Evolutionary conservation across 2,888 invertebrate species (phyloP).

Genomic region (Cactoblastis cactorum): DNA sequence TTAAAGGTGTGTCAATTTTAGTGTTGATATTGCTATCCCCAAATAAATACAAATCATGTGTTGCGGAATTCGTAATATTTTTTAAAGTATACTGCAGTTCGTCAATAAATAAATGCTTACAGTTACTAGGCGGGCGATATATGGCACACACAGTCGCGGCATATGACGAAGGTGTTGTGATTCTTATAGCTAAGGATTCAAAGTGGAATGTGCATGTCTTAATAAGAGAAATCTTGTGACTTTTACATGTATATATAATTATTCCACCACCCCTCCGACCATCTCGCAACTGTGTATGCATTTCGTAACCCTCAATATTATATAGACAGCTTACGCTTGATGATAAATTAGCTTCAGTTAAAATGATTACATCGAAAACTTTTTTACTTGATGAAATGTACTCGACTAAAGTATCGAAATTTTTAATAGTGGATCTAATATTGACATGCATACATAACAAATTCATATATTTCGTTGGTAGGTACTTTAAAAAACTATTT

Average conservation of each 20-base stretch:
- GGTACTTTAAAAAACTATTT: background rate
- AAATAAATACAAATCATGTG: too few relatives aligned
- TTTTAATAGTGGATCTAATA: background rate
- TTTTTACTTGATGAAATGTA: background rate
- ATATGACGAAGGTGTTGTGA: background rate
- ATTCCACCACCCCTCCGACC: background rate
- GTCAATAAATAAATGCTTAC: slow-evolving; percentile 2
- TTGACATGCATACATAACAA: background rate
- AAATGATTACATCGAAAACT: background rate
- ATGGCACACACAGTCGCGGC: slow-evolving; percentile 1
- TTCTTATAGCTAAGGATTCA: too few relatives aligned
- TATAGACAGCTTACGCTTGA: background rate
- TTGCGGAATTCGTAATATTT: too few relatives aligned
- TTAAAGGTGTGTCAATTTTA: background rate
- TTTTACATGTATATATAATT: background rate
- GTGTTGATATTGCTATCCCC: background rate
- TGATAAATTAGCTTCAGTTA: background rate
- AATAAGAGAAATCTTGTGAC: background rate
- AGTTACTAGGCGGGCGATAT: background rate
- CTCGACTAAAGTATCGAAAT: background rate
- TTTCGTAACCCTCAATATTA: background rate
- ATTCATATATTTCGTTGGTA: background rate
- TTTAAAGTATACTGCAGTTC: background rate
- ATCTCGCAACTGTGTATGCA: background rate
- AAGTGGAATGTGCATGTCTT: too few relatives aligned